Evolutionary conservation across 1,140 invertebrate species (phyloP).

Genomic region (Bemisia tabaci): DNA sequence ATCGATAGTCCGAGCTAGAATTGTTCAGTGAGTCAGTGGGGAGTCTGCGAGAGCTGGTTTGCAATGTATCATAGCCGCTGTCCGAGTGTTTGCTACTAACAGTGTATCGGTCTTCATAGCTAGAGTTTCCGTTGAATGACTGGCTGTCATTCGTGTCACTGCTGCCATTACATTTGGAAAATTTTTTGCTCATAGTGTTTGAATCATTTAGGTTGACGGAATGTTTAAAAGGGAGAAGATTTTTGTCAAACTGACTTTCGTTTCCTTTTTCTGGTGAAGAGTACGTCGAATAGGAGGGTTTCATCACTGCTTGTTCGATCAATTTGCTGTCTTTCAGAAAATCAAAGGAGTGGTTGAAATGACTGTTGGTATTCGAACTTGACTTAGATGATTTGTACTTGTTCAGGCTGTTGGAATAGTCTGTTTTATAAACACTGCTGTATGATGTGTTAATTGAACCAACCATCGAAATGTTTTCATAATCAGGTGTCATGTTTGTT

Average conservation of each 20-base stretch:
- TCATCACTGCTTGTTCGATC: not conserved
- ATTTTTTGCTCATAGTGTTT: not conserved
- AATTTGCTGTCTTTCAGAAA: not conserved
- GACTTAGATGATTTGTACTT: not conserved
- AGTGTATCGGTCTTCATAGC: not conserved
- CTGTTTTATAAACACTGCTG: not conserved
- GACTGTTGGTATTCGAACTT: not conserved
- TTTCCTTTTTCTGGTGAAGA: not conserved
- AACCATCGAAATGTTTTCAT: not conserved
- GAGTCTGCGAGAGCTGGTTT: slow-evolving; percentile 12
- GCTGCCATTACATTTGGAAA: not conserved
- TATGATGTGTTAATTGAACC: not conserved
- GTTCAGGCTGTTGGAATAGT: not conserved
- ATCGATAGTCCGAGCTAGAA: not conserved
- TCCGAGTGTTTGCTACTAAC: slow-evolving; percentile 26
- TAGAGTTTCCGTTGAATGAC: not conserved
- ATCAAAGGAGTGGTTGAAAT: not conserved
- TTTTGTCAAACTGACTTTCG: not conserved
- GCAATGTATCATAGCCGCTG: slow-evolving; percentile 32
- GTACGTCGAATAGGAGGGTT: not conserved
- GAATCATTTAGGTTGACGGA: not conserved
- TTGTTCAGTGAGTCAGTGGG: not conserved
- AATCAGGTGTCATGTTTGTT: not conserved
- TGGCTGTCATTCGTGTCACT: not conserved
- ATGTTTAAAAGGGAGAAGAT: not conserved